A percentile compares a stretch with the other conserved stretches of the same genome.
phyloP scores from a whole-genome alignment of 2,797 vertebrate species.

The Halcyon smyrnensis region DNA sequence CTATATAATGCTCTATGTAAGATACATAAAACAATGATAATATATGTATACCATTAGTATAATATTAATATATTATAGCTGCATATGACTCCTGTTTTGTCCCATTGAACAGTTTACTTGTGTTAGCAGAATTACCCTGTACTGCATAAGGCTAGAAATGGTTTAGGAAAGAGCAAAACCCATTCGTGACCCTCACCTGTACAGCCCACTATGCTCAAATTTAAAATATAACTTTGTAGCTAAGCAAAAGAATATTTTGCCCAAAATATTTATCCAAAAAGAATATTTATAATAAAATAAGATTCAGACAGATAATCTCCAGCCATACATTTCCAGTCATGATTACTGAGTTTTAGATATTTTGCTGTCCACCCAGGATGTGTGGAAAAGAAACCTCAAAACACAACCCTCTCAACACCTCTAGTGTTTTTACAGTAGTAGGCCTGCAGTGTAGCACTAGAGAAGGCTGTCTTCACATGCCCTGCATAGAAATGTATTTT shows the following conservation, averaged over 20 bases:
- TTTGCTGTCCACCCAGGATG: neutral
- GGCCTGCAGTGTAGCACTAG: neutral
- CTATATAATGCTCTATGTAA: neutral
- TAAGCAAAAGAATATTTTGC: neutral
- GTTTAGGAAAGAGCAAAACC: neutral
- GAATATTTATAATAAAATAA: neutral
- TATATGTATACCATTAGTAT: neutral
- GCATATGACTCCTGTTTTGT: neutral
- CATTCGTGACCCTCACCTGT: neutral
- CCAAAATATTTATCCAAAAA: neutral
- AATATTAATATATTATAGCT: neutral
- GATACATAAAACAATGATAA: neutral
- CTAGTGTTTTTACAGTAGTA: neutral
- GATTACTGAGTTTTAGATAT: neutral
- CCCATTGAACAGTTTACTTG: neutral
- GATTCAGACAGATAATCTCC: neutral
- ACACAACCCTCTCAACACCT: rapidly evolving
- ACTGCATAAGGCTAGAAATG: neutral
- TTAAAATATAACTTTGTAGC: neutral
- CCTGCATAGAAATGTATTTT: neutral
- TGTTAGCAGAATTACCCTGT: neutral
- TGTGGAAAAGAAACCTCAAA: neutral
- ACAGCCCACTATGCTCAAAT: neutral
- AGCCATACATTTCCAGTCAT: neutral
- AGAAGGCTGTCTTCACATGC: neutral